Evolutionary conservation across 2,797 vertebrate genomes (phyloP).

Genomic region (Brotogeris chrysoptera): DNA sequence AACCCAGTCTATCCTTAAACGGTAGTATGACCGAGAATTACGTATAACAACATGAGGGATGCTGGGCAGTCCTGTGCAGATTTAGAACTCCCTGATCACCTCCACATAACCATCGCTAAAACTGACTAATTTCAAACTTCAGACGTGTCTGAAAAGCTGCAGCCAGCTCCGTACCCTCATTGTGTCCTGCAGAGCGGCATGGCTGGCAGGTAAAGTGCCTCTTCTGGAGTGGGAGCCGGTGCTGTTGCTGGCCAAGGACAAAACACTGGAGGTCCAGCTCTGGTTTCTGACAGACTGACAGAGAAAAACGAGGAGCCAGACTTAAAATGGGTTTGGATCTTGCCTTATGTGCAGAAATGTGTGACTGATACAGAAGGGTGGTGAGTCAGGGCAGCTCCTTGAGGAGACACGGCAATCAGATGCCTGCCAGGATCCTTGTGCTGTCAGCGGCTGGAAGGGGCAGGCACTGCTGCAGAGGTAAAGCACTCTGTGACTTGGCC

Average conservation of each 20-base stretch:
- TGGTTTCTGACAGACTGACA: neutral
- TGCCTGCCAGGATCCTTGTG: neutral
- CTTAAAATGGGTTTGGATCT: neutral
- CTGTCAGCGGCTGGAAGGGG: neutral
- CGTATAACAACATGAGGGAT: neutral
- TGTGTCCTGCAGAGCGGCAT: neutral
- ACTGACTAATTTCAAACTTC: neutral
- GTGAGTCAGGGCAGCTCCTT: neutral
- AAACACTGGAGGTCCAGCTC: neutral
- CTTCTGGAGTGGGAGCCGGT: neutral
- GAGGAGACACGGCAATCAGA: rapidly evolving
- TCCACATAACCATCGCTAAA: neutral
- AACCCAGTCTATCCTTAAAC: neutral
- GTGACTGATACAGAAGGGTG: neutral
- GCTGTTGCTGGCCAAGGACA: neutral
- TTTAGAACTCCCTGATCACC: neutral
- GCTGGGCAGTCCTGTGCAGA: neutral
- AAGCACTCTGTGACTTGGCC: neutral
- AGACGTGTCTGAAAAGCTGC: neutral
- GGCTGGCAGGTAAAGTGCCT: neutral
- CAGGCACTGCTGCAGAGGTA: neutral
- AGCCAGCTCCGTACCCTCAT: rapidly evolving
- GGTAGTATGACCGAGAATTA: neutral
- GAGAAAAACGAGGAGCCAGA: neutral
- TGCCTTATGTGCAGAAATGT: neutral